These are phyloP conservation scores for Tetraodon nigroviridis DNA, from an alignment of 2,113 vertebrate genomes.

Conservation along the genomic window DNA sequence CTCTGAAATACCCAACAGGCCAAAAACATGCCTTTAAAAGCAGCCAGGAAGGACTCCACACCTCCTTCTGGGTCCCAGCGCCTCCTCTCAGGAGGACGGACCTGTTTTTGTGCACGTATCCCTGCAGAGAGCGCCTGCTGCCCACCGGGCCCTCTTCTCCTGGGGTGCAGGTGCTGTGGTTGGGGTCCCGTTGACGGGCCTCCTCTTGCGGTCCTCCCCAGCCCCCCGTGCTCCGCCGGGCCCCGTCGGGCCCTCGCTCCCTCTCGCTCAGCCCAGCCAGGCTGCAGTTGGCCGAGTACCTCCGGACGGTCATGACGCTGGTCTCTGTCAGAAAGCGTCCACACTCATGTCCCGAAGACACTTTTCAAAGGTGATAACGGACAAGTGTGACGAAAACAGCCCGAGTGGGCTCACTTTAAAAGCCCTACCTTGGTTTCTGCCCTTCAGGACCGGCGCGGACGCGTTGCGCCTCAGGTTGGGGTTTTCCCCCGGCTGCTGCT, in stretches of 20 bases:
- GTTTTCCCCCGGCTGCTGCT: constrained; percentile 35
- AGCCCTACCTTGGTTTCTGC: constrained; percentile 75
- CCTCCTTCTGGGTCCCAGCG: neutral
- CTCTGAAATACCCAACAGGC: constrained; percentile 62
- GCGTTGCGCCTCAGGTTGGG: constrained; percentile 46
- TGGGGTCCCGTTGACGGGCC: constrained; percentile 23
- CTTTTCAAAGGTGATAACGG: neutral
- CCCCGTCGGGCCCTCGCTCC: constrained; percentile 35
- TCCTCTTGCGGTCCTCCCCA: constrained; percentile 62
- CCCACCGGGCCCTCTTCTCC: constrained; percentile 30
- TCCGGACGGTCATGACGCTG: constrained; percentile 88
- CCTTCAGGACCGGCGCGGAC: constrained; percentile 51
- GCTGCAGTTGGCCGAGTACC: constrained; percentile 78
- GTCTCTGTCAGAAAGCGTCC: constrained; percentile 67
- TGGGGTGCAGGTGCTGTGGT: constrained; percentile 3
- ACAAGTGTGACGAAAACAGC: too few relatives aligned
- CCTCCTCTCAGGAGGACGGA: constrained; percentile 26
- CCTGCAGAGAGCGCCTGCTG: constrained; percentile 71
- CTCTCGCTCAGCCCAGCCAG: constrained; percentile 45
- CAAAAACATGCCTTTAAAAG: neutral
- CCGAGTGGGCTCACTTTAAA: too few relatives aligned
- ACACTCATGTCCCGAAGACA: neutral
- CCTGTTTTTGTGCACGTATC: constrained; percentile 78
- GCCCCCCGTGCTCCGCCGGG: constrained; percentile 13
- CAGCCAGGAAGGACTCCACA: neutral